These are phyloP conservation scores for Iselma pallidipennis DNA, from an alignment of 2,888 invertebrate genomes.

Conservation along the genomic window DNA sequence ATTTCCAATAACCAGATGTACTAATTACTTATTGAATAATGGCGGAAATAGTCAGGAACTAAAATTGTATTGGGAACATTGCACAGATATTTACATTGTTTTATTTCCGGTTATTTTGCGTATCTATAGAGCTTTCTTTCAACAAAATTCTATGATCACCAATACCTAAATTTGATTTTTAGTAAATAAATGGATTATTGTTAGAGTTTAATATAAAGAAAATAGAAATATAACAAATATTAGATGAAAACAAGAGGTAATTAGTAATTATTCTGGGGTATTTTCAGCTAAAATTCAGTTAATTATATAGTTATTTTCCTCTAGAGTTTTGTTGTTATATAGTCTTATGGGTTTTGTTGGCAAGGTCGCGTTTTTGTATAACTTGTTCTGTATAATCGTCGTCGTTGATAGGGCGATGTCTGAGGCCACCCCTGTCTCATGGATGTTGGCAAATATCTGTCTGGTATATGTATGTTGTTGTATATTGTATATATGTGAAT, in stretches of 20 bases:
- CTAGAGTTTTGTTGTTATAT: background rate
- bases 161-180: no score
- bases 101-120: no score
- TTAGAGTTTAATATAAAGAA: no score
- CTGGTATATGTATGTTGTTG: background rate
- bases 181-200: no score
- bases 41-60: background rate
- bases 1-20: conserved; percentile 8
- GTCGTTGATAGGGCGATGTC: background rate
- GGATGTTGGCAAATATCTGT: background rate
- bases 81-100: background rate
- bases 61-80: background rate
- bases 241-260: no score
- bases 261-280: no score
- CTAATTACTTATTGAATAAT: conserved; percentile 4
- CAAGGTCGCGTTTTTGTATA: background rate
- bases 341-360: background rate
- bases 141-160: no score
- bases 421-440: background rate
- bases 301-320: no score
- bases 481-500: background rate
- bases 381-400: background rate
- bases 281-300: no score
- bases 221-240: no score
- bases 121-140: no score